phyloP scores from a whole-genome alignment of 2,888 invertebrate genomes.

The Dugesia japonica region DNA sequence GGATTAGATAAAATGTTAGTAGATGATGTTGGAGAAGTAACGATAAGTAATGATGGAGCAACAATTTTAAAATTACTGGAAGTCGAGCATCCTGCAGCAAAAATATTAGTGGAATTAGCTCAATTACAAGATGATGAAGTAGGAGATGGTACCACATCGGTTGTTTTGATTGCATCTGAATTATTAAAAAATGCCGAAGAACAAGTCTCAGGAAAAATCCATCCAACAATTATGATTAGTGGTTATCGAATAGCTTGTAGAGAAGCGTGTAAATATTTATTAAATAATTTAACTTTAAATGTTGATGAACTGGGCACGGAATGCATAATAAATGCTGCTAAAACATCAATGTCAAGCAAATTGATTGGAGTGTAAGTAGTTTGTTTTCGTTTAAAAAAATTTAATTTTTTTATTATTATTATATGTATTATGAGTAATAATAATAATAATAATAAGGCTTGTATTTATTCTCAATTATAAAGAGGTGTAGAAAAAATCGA shows the following conservation, averaged over 20 bases:
- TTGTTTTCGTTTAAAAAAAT: no score
- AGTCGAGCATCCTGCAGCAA: conserved; percentile 95
- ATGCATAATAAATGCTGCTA: conserved; percentile 76
- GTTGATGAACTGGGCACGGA: conserved; percentile 76
- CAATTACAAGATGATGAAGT: conserved; percentile 97
- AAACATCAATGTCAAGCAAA: conserved; percentile 97
- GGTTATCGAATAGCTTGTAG: conserved; percentile 92
- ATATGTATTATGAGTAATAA: no score
- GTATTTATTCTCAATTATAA: no score
- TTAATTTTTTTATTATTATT: no score
- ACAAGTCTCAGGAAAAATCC: conserved; percentile 90
- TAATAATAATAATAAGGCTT: no score
- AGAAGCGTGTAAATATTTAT: conserved; percentile 87
- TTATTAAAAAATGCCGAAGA: conserved; percentile 83
- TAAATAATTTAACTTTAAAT: conserved; percentile 75
- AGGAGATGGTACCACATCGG: conserved; percentile 96
- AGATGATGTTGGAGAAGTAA: conserved; percentile 98
- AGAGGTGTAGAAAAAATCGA: no score
- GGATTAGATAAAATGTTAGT: conserved; percentile 99
- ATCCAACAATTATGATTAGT: conserved; percentile 93
- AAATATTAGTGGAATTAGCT: conserved; percentile 83
- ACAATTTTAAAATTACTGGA: conserved; percentile 85
- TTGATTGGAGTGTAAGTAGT: conserved; percentile 84
- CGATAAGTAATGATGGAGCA: conserved; percentile 96
- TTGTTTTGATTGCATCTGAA: conserved; percentile 66